Evolutionary conservation across 2,888 invertebrate genomes (phyloP).

Genomic region (Hirtodrosophila trivittata): DNA sequence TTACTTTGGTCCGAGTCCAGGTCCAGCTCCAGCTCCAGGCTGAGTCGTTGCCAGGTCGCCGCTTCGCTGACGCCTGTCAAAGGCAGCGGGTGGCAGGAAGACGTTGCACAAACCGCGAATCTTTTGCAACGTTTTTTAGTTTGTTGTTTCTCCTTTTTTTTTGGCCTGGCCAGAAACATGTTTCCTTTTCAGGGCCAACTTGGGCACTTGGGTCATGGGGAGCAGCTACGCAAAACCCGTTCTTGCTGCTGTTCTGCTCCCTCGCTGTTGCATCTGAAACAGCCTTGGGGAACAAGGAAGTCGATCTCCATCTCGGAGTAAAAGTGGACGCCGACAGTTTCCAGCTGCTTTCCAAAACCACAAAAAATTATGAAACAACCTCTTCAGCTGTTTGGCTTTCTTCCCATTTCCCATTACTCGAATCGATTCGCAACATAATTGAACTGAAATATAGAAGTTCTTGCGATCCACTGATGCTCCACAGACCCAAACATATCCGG

Average conservation of each 20-base stretch:
- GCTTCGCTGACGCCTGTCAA: constrained; percentile 66
- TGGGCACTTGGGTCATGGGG: constrained; percentile 60
- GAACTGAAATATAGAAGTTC: constrained; percentile 15
- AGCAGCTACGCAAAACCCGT: constrained; percentile 57
- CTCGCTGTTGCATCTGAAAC: constrained; percentile 53
- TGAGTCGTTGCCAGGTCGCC: constrained; percentile 43
- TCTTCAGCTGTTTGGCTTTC: constrained; percentile 56
- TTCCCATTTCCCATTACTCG: constrained; percentile 28
- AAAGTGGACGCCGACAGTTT: constrained; percentile 27
- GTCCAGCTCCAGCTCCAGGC: constrained; percentile 16
- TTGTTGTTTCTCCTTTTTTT: constrained; percentile 26
- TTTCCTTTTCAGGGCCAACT: constrained; percentile 65
- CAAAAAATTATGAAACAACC: constrained; percentile 12
- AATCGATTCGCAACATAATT: constrained; percentile 52
- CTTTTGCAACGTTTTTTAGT: constrained; percentile 27
- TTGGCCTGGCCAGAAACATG: constrained; percentile 56
- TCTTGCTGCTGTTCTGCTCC: constrained; percentile 14
- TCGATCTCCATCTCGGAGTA: constrained; percentile 25
- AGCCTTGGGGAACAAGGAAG: constrained; percentile 77
- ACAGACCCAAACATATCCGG: background rate
- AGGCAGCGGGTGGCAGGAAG: constrained; percentile 48
- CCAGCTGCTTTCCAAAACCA: constrained; percentile 60
- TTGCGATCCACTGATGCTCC: too few relatives aligned
- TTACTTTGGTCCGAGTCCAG: constrained; percentile 31
- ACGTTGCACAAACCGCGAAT: constrained; percentile 40